Evolutionary conservation across 2,113 vertebrate genomes (phyloP), one percentile per base, ranked within the genome.

Genomic region (Myocastor coypus): DNA sequence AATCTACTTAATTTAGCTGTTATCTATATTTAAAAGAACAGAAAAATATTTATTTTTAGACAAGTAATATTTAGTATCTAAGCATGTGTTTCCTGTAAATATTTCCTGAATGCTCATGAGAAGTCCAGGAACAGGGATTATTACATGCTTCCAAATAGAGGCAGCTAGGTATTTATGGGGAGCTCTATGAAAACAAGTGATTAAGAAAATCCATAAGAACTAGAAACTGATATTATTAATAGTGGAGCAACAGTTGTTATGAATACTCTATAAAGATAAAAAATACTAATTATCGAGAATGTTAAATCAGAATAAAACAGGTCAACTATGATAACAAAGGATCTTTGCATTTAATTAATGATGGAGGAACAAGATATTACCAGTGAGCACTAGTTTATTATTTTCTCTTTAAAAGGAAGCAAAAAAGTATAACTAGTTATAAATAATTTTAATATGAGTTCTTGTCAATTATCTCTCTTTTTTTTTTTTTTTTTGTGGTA

Each of bases 41-140:
- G 57, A 91, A 92, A 55, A 32, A n/a, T n/a, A n/a, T n/a, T n/a
- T 22, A 61, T 46, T 91, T 94, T 91, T 92, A 84, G 24, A 26
- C 3, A 73, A 42, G 59, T 9, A 71, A 52, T 63, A 78, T 78
- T 83, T 83, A 92, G 40, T 77, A 57, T 1, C 22, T 24, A 71
- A 78, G 22, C 28, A 68, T 78, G 55, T 16, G 34, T 19, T 85
- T 90, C 55, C 50, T 84, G 12, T 78, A 83, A 83, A 77, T 13
- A 88, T 78, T 9, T 94, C 83, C 87, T 19, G 22, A 37, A 37
- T 17, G 83, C 1, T 63, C 50, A 42, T 24, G 34, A 87, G 50
- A 77, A 83, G 12, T 89, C 50, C 26, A 40, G 10, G 26, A 30
- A 55, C 20, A 37, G n/a, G 9, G 52, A 63, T n/a, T 68, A 88